Base-by-base conservation (phyloP, 2,113 vertebrate genomes). In the Pterocles orientalis region DNA sequence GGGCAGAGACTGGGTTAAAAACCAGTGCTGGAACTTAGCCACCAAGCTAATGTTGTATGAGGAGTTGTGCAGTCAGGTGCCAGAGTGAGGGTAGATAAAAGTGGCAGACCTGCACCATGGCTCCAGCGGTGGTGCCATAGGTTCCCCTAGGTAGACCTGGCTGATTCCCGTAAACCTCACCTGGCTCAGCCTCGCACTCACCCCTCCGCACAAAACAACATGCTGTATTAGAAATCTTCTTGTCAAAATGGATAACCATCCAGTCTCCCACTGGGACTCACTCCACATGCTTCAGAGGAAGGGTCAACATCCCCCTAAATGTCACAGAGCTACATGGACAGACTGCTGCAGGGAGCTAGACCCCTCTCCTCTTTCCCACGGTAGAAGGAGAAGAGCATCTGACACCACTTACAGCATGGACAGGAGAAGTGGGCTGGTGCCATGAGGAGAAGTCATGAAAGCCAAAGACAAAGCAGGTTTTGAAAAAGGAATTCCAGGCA, bases 71-170 rank as follows among this genome's bases (percentile, higher is more conserved):
- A 34, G 36, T 3, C 25, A 26, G 25, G 25, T 50, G 50, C 39
- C 12, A 12, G 41, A 39, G 4, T 0, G 8, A 51, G 73, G 23
- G 36, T 34, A 7, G 4, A 31, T 64, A 39, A 48, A 33, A 43
- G 4, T 2, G 9, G n/a, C 34, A 88, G 47, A 60, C 24, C 8
- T 1, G 0, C 12, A 8, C 21, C 0, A 0, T 15, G 24, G 14
- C 57, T 39, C 36, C 5, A 8, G 36, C 1, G 0, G 0, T 7
- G 23, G 29, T 18, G 47, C 18, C 47, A 53, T 9, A 14, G 20
- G 23, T 21, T 86, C 6, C n/a, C 7, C 1, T 2, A 28, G 16
- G 18, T 10, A 31, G 64, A 48, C 18, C 19, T 86, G 68, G 14
- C 10, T 50, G n/a, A 12, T 75, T 45, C n/a, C 31, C n/a, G 28